Evolutionary conservation across 2,888 invertebrate species (phyloP).

Genomic region (Andrena minutula): DNA sequence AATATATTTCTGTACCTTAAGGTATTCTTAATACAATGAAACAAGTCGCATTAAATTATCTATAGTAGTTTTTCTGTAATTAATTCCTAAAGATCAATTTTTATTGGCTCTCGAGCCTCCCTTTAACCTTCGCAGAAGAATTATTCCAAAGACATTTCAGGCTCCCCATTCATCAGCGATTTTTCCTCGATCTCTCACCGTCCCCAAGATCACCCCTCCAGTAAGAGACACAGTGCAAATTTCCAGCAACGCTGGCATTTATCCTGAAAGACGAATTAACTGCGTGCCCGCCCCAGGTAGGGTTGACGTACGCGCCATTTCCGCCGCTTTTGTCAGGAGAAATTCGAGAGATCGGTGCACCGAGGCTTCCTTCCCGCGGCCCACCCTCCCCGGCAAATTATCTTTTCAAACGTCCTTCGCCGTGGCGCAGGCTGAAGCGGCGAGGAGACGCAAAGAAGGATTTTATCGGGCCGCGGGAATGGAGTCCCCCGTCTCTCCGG

Average conservation of each 20-base stretch:
- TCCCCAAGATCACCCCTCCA: too few relatives aligned
- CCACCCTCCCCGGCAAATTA: constrained; percentile 37
- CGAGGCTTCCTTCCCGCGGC: background rate
- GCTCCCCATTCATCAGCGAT: too few relatives aligned
- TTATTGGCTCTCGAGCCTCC: too few relatives aligned
- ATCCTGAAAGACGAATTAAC: constrained; percentile 10
- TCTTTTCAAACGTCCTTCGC: constrained; percentile 43
- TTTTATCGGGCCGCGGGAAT: constrained; percentile 34
- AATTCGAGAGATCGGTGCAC: background rate
- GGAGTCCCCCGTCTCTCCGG: constrained; percentile 25
- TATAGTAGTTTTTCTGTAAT: too few relatives aligned
- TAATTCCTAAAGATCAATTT: too few relatives aligned
- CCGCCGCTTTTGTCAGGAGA: constrained; percentile 11
- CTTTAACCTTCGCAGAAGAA: too few relatives aligned
- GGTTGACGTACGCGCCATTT: constrained; percentile 5
- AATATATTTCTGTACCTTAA: too few relatives aligned
- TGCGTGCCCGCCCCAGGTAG: background rate
- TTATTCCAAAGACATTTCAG: too few relatives aligned
- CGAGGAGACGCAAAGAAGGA: constrained; percentile 42
- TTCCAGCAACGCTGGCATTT: constrained; percentile 2
- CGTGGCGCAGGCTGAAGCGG: background rate
- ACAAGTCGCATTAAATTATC: too few relatives aligned
- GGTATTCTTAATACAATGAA: too few relatives aligned
- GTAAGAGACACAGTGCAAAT: too few relatives aligned
- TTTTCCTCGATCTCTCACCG: too few relatives aligned